Conservation (phyloP, 2,797 vertebrate species). For the Remorina albescens region DNA sequence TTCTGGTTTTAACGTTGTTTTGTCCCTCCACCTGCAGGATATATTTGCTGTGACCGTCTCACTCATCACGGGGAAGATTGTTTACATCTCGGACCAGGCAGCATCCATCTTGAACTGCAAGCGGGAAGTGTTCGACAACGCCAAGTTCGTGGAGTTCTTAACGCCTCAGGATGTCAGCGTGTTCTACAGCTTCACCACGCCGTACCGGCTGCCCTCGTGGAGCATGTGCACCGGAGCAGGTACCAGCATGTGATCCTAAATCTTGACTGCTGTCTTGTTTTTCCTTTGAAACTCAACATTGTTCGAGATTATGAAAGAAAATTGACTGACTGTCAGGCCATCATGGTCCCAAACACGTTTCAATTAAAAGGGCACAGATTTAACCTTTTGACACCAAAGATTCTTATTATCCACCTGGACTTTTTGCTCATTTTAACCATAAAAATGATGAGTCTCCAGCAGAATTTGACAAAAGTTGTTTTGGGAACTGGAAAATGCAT, state of each 20-base stretch:
- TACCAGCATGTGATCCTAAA: slow-evolving; percentile 55
- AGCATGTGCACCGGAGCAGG: slow-evolving; percentile 90
- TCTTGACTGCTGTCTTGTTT: neutral
- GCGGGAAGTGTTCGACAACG: slow-evolving; percentile 87
- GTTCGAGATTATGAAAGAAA: neutral
- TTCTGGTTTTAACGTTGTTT: too few species aligned
- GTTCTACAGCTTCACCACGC: slow-evolving; percentile 95
- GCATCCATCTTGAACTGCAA: slow-evolving; percentile 91
- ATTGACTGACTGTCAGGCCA: neutral
- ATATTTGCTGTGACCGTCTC: slow-evolving; percentile 95
- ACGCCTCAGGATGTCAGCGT: slow-evolving; percentile 94
- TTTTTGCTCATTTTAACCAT: too few species aligned
- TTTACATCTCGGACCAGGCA: slow-evolving; percentile 95
- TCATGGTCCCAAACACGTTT: neutral
- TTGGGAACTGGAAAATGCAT: too few species aligned
- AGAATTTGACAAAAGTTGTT: too few species aligned
- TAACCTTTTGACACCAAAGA: too few species aligned
- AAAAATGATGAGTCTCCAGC: too few species aligned
- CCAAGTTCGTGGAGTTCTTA: slow-evolving; percentile 96
- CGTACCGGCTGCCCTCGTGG: slow-evolving; percentile 93
- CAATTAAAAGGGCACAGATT: too few species aligned
- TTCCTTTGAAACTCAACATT: too few species aligned
- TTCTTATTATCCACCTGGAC: too few species aligned
- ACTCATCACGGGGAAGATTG: slow-evolving; percentile 91
- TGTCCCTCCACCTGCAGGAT: slow-evolving; percentile 82